phyloP scores from a whole-genome alignment of 2,797 vertebrate species.

The Pipistrellus pygmaeus region DNA sequence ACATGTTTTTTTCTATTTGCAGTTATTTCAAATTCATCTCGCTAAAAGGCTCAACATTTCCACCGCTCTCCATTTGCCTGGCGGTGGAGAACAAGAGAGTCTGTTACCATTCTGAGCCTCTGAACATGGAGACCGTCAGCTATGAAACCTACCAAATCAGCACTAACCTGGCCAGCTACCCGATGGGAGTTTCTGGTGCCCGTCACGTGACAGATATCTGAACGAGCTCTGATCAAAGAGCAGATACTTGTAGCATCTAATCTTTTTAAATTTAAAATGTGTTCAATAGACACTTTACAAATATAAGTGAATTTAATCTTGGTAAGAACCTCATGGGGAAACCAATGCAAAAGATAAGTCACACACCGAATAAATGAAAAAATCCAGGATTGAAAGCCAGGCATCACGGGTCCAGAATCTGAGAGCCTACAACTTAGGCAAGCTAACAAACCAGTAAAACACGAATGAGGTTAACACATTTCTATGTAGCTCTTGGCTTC shows the following conservation, averaged over 20 bases:
- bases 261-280: constrained; percentile 12
- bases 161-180: background rate
- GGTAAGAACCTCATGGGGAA: background rate
- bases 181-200: background rate
- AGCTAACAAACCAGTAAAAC: background rate
- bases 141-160: background rate
- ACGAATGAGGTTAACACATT: background rate
- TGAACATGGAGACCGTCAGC: background rate
- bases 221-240: background rate
- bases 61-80: background rate
- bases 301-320: background rate
- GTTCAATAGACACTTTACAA: background rate
- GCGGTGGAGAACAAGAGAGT: background rate
- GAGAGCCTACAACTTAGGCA: background rate
- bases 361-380: background rate
- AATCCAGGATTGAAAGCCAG: background rate
- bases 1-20: constrained; percentile 49
- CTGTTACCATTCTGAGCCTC: background rate
- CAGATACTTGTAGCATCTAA: background rate
- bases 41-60: constrained; percentile 11
- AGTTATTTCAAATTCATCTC: constrained; percentile 51
- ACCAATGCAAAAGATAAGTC: background rate
- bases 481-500: background rate
- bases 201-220: background rate
- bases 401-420: background rate